A percentile compares a stretch with the other conserved stretches of the same genome.
Conservation (phyloP, 2,888 invertebrate genomes). For the Chymomyza fuscimana region DNA sequence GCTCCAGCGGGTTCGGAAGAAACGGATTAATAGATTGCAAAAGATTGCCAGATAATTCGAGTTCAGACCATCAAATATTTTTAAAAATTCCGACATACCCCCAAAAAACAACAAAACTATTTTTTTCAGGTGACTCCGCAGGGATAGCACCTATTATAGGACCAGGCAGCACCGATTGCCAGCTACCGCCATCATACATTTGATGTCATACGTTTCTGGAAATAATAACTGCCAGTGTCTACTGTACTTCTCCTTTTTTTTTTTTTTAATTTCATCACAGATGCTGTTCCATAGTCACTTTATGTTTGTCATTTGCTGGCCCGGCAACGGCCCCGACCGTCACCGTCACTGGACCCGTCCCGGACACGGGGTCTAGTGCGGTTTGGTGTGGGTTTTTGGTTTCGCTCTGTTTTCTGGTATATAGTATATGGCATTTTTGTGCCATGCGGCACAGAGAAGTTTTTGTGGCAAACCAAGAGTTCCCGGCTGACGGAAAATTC, state of each 20-base stretch:
- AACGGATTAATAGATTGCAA: no score
- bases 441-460: constrained; percentile 35
- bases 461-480: constrained; percentile 62
- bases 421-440: not conserved
- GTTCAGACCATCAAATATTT: no score
- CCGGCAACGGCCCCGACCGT: not conserved
- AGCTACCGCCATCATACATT: no score
- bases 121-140: no score
- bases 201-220: no score
- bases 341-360: not conserved
- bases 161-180: no score
- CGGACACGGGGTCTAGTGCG: not conserved
- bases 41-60: no score
- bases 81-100: no score
- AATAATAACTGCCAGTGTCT: not conserved
- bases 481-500: not conserved
- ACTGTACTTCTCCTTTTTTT: not conserved
- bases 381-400: not conserved
- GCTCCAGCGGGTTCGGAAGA: no score
- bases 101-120: no score
- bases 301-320: constrained; percentile 39
- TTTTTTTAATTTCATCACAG: not conserved
- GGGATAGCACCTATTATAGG: no score
- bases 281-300: not conserved
- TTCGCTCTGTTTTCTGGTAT: not conserved